Base-by-base conservation (phyloP, 1,140 invertebrate genomes). In the Drosophila sp. region DNA sequence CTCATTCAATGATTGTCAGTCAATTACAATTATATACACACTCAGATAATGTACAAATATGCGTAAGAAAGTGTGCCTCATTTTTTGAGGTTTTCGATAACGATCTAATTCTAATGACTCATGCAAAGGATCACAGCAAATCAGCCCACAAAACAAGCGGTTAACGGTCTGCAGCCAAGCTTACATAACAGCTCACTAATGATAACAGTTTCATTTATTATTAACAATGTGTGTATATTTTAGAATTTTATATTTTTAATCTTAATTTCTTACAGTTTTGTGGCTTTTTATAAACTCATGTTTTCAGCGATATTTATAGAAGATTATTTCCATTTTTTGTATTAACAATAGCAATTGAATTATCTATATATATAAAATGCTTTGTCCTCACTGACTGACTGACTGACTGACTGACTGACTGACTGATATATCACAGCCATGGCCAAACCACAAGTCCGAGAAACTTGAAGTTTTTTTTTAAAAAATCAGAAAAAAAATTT, bases 1-100 rank as follows among this genome's bases (percentile, higher is more conserved):
- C 48, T 84, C 81, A 84, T 40, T 14, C 13, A 1, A 45, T n/a
- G 57, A 87, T 72, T 81, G 76, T 48, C 45, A 76, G 63, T 48
- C 65, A 62, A 71, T 64, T 72, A 58, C 53, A 82, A 81, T 81
- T 87, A 21, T 21, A 63, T 73, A 58, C 61, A 59, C 34, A 27
- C 18, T 61, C 11, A 48, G 11, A 27, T 8, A 25, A 36, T 59
- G 57, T 48, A 18, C 21, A 25, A 27, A 18, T n/a, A 25, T 48
- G 41, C 43, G 32, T 48, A 58, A 59, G 25, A 29, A 56, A 36
- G 14, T 54, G 48, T 46, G 41, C 50, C 64, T 67, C 34, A 57
- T 13, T 3, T 34, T 51, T 14, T 34, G n/a, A 25, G 21, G 7
- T 38, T 7, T 51, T 7, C n/a, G 54, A 34, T 48, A 46, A 62